Evolutionary conservation across 2,888 invertebrate genomes (phyloP), one percentile per base, ranked within the genome.

Genomic region (Pterostichus niger): DNA sequence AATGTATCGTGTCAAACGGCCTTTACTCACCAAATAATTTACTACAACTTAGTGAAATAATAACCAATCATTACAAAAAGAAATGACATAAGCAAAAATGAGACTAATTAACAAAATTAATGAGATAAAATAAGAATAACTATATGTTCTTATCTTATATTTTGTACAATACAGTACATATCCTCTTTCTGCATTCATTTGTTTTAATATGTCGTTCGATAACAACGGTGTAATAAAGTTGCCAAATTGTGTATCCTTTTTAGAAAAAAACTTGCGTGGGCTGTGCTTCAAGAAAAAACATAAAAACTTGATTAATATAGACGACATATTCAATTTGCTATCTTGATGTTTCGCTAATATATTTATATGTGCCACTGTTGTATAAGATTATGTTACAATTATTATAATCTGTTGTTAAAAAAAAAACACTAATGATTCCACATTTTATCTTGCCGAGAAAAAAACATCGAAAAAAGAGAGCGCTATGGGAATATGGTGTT

Each of bases 311-410:
- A 64, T 64, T 64, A 64, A 64, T 35, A 64, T 6, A 64, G 35
- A 64, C 13, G 64, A 33, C 64, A 64, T 64, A 61, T 13, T 64
- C 35, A 35, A 35, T 35, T 11, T 35, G 35, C 64, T 64, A 64
- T 64, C 64, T 64, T 9, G 64, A 10, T 13, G 64, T 13, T 64
- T 64, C n/a, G n/a, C 49, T 49, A 49, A 61, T 61, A 61, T 33
- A 64, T 64, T 64, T 64, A 64, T 64, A 64, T 64, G 64, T 35
- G 64, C 64, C 64, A 64, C 64, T 13, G 64, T 64, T 64, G 64
- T 64, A 13, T 35, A 64, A 64, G 0, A 64, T 64, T 64, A 64
- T 64, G 64, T 64, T 64, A 64, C 64, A 64, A 64, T 64, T 64
- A 64, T 64, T 64, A 64, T 64, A 64, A 64, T 59, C 24, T 59